Evolutionary conservation across 1,140 invertebrate species (phyloP), one percentile per base, ranked within the genome.

Genomic region (Ceratosolen fusciceps): DNA sequence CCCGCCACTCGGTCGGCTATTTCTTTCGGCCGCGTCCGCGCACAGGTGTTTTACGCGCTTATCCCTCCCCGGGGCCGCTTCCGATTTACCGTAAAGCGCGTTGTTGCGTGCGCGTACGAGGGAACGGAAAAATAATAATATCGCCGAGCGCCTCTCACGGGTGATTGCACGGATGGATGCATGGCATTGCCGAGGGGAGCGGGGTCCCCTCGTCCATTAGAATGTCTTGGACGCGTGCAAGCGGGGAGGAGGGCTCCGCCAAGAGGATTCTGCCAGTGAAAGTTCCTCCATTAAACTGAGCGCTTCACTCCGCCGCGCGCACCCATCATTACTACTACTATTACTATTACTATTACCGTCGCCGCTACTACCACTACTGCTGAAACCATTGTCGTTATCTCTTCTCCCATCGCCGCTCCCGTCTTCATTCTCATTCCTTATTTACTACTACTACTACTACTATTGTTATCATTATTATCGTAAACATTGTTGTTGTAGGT

Each of bases 261-360:
- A 29, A 60, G 62, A 49, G 31, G 31, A 37, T 26, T 58, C 71
- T 12, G 9, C n/a, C 21, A 77, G 75, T 70, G 75, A 77, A 77
- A 77, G 75, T 77, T 77, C 39, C 34, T 47, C 37, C 26, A 52
- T 19, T 52, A 12, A 39, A 29, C 58, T 24, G 31, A 67, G 39
- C 19, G 26, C 19, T 75, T 65, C 26, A 16, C 58, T 75, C n/a
- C 1, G 34, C 21, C 31, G 14, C 24, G 43, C 0, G 34, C 37
- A 5, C 56, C 10, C 10, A 52, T 52, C 21, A 21, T 47, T 47
- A 47, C 43, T 47, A 9, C 43, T 47, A 9, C 16, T 47, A 47
- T 47, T 47, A 47, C 7, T 47, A 9, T 9, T 47, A 9, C 43
- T 9, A 9, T 7, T 47, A 47, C 43, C 49, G 21, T 43, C 14